Evolutionary conservation across 2,113 vertebrate genomes (phyloP).

Genomic region (Mesoclemmys tuberculata): DNA sequence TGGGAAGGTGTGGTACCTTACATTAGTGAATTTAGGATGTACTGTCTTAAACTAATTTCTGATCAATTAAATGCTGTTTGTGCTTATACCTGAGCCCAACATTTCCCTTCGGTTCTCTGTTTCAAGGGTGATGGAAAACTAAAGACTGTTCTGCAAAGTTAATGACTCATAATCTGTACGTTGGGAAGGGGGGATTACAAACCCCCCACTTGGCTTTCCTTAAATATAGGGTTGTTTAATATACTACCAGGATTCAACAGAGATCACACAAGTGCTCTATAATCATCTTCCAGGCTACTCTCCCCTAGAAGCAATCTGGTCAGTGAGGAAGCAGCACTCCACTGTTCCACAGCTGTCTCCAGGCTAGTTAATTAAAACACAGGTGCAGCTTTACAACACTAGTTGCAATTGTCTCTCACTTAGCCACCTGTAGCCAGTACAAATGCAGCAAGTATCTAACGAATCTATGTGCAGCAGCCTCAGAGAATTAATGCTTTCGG

Average conservation of each 20-base stretch:
- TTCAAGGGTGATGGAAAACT: background rate
- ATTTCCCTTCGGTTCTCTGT: background rate
- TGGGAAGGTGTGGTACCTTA: background rate
- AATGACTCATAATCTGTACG: no score
- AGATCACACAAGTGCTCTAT: background rate
- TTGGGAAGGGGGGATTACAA: background rate
- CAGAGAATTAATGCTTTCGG: background rate
- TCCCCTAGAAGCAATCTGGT: background rate
- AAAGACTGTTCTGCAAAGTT: no score
- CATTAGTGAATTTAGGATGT: background rate
- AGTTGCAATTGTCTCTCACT: background rate
- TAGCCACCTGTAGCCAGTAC: background rate
- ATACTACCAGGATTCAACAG: accelerated
- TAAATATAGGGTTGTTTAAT: background rate
- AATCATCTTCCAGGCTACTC: accelerated
- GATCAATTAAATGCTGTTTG: background rate
- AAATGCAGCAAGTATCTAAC: background rate
- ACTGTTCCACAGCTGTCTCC: background rate
- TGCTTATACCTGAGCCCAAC: background rate
- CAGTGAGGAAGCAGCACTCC: accelerated
- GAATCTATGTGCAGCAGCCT: background rate
- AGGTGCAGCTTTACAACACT: background rate
- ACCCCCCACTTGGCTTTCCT: background rate
- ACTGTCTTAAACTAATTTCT: background rate
- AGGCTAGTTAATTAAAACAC: conserved; percentile 2